These are phyloP conservation scores for Phytoseiulus persimilis DNA, from an alignment of 2,888 invertebrate genomes.

Conservation along the genomic window DNA sequence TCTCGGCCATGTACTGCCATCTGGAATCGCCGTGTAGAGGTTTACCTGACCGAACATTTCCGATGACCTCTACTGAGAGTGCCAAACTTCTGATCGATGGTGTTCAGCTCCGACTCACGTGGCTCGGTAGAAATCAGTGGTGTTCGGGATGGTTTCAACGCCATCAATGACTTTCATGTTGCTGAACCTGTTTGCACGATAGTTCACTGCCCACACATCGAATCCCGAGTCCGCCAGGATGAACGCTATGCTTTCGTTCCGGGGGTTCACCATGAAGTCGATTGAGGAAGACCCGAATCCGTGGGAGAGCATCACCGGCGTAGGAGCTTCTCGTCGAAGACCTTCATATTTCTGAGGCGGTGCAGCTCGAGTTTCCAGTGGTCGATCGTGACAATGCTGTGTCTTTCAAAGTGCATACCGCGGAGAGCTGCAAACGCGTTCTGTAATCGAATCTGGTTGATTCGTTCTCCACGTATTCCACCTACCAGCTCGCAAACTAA, in stretches of 20 bases:
- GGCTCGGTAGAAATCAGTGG: neutral
- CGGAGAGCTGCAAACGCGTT: neutral
- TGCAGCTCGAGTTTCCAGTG: conserved; percentile 1
- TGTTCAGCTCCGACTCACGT: neutral
- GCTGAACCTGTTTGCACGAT: conserved; percentile 10
- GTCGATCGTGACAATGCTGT: neutral
- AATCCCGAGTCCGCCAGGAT: neutral
- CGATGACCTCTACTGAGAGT: too few species aligned
- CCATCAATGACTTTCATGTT: neutral
- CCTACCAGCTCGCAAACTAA: too few species aligned
- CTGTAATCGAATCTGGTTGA: neutral
- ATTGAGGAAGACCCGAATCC: neutral
- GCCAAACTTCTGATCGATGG: too few species aligned
- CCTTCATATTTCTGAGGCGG: neutral
- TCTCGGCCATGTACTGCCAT: conserved; percentile 51
- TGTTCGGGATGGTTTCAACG: neutral
- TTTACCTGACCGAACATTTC: too few species aligned
- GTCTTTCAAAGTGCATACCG: neutral
- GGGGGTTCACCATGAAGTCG: neutral
- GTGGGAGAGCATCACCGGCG: conserved; percentile 15
- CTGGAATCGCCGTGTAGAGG: neutral
- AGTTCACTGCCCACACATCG: conserved; percentile 19
- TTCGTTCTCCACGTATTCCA: too few species aligned
- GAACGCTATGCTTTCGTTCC: neutral
- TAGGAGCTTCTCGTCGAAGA: neutral